Percentiles rank a stretch among this genome's conserved stretches.
These are phyloP conservation scores for Gadus macrocephalus DNA, from an alignment of 2,113 vertebrate genomes.

Conservation along the genomic window DNA sequence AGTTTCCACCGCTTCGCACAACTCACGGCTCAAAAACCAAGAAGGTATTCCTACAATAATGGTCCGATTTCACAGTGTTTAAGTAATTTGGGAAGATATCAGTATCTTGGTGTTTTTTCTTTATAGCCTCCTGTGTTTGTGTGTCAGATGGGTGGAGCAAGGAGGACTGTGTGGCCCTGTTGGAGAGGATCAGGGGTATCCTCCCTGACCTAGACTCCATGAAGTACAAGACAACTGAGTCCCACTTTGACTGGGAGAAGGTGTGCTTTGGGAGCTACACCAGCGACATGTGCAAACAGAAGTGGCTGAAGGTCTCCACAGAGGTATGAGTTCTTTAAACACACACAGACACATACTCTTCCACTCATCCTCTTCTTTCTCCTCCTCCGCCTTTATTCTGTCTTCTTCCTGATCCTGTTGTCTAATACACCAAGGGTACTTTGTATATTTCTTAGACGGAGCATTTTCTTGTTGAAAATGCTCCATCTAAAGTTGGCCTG, in stretches of 20 bases:
- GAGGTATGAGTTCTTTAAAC: conserved; percentile 54
- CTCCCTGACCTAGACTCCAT: conserved; percentile 69
- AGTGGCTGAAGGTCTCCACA: conserved; percentile 73
- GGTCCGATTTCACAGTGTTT: no score
- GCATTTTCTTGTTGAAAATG: no score
- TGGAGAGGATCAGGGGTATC: conserved; percentile 71
- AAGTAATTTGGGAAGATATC: not conserved
- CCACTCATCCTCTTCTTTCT: no score
- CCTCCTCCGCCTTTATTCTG: no score
- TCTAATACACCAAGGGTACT: no score
- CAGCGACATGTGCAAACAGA: conserved; percentile 73
- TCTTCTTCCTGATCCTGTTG: no score
- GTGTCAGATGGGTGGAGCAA: conserved; percentile 66
- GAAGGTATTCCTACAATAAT: conserved; percentile 41
- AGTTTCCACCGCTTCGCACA: conserved; percentile 50
- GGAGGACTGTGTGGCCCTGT: conserved; percentile 70
- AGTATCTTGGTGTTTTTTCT: not conserved
- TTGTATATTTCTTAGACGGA: no score
- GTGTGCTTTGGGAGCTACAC: conserved; percentile 70
- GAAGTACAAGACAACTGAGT: conserved; percentile 78
- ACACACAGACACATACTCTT: not conserved
- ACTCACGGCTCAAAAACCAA: conserved; percentile 50
- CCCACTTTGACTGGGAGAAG: conserved; percentile 79
- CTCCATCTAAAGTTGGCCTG: no score
- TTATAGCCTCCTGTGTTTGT: conserved; percentile 8